Evolutionary conservation across 30 jellyfish, hydroid and myxozoan species (phyloP).

Genomic region (Chironex yamaguchii): DNA sequence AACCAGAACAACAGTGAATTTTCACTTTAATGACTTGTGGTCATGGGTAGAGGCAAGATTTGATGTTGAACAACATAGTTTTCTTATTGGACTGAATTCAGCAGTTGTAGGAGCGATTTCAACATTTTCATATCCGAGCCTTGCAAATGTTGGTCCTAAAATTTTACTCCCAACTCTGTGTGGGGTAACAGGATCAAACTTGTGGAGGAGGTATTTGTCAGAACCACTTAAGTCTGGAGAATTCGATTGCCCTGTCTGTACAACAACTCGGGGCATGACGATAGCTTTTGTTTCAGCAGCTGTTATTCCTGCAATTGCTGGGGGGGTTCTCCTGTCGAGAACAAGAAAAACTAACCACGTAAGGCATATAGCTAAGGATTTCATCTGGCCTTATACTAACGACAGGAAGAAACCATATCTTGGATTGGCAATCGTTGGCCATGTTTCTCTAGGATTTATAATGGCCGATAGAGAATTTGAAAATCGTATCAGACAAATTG

Average conservation of each 20-base stretch:
- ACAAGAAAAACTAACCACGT: constrained; percentile 38
- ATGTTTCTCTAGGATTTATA: constrained; percentile 52
- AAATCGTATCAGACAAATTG: neutral
- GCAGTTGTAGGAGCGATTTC: constrained; percentile 63
- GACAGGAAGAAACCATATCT: constrained; percentile 44
- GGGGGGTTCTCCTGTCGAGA: constrained; percentile 52
- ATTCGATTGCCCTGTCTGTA: constrained; percentile 64
- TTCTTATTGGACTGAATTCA: constrained; percentile 59
- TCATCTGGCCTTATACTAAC: constrained; percentile 3
- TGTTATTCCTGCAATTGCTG: constrained; percentile 55
- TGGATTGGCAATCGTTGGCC: constrained; percentile 57
- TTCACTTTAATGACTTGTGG: no score
- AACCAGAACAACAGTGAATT: no score
- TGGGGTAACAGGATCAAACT: constrained; percentile 58
- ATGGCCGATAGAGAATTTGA: constrained; percentile 78
- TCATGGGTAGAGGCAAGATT: constrained; percentile 40
- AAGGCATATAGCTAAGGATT: neutral
- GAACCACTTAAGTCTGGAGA: constrained; percentile 30
- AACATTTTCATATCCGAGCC: constrained; percentile 50
- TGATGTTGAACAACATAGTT: constrained; percentile 61
- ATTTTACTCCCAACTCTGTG: constrained; percentile 53
- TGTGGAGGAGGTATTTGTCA: constrained; percentile 49
- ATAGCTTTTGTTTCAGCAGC: constrained; percentile 59
- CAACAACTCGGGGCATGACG: constrained; percentile 59
- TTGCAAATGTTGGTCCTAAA: constrained; percentile 27